Percentiles rank a stretch among this genome's conserved stretches.
phyloP scores from a whole-genome alignment of 2,888 invertebrate genomes.

The Sinhomidia bicolor region DNA sequence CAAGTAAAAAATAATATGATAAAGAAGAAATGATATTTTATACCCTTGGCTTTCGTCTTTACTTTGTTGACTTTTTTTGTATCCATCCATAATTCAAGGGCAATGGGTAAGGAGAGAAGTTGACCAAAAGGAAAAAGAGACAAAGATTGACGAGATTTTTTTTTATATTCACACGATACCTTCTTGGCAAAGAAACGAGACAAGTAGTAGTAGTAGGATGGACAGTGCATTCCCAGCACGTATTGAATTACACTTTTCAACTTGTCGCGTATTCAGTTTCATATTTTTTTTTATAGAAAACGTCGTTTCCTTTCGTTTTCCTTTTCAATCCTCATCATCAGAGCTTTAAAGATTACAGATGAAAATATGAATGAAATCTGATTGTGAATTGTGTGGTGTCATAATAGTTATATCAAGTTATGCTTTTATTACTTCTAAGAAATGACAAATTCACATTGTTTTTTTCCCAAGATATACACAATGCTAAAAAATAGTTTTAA shows the following conservation, averaged over 20 bases:
- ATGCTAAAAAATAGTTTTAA: neutral
- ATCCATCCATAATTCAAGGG: slow-evolving; percentile 62
- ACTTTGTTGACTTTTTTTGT: slow-evolving; percentile 44
- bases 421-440: too few species aligned
- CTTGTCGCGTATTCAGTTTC: too few species aligned
- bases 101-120: slow-evolving; percentile 68
- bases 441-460: slow-evolving; percentile 29
- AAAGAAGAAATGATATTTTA: slow-evolving; percentile 48
- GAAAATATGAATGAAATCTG: slow-evolving; percentile 36
- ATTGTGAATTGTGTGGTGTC: neutral
- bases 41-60: slow-evolving; percentile 2
- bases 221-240: slow-evolving; percentile 13
- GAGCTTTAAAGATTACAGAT: neutral
- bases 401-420: too few species aligned
- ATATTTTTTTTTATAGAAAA: slow-evolving; percentile 57
- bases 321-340: neutral
- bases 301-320: slow-evolving; percentile 59
- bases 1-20: neutral
- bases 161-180: slow-evolving; percentile 56
- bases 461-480: slow-evolving; percentile 40
- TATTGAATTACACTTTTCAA: slow-evolving; percentile 57
- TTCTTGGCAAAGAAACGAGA: neutral
- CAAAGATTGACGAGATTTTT: slow-evolving; percentile 52
- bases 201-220: slow-evolving; percentile 20
- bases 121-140: slow-evolving; percentile 44